Conservation (phyloP, 2,797 vertebrate species). For the Alcedo quadribrachys region DNA sequence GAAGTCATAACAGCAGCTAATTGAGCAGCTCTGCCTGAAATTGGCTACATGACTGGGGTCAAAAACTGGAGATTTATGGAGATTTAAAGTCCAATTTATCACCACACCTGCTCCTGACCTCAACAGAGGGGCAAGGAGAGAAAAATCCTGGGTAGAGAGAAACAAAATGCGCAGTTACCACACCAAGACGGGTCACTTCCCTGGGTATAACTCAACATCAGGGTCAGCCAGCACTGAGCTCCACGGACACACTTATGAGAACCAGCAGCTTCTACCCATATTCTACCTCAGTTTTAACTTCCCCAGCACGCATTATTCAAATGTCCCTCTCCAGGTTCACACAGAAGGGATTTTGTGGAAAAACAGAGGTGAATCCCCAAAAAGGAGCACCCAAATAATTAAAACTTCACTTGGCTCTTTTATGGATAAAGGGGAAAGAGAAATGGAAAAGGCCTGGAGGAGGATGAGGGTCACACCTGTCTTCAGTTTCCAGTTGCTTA, state of each 20-base stretch:
- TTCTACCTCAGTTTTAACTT: background rate
- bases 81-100: background rate
- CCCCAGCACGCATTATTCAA: background rate
- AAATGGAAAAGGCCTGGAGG: background rate
- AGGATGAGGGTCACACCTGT: background rate
- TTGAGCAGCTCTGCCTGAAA: background rate
- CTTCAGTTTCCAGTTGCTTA: background rate
- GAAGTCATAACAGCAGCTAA: accelerated
- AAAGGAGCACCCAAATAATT: background rate
- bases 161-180: background rate
- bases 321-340: background rate
- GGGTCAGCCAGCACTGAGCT: background rate
- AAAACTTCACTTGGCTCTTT: background rate
- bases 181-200: background rate
- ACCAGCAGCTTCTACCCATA: accelerated
- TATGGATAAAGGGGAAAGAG: background rate
- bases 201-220: background rate
- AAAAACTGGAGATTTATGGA: background rate
- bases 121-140: background rate
- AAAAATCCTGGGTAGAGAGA: background rate
- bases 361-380: background rate
- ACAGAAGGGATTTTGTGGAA: background rate
- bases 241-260: background rate
- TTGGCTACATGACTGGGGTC: accelerated
- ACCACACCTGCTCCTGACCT: background rate